Evolutionary conservation across 1,140 invertebrate species (phyloP), one percentile per base, ranked within the genome.

Genomic region (Musca vetustissima): DNA sequence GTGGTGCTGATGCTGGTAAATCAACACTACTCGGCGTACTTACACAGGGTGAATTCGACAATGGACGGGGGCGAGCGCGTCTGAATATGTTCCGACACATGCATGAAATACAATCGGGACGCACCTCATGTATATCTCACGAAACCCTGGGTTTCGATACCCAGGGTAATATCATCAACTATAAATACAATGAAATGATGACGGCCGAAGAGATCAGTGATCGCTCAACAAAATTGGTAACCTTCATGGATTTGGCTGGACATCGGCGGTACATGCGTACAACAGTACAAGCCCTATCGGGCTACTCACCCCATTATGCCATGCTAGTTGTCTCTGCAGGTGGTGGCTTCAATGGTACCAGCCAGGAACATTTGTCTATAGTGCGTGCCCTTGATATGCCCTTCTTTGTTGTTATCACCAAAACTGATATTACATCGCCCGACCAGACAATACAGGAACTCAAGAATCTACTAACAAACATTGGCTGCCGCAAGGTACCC

Each of bases 221-320:
- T 74, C 85, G 90, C 67, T 94, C 93, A 2, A 90, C 92, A 7
- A 97, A 97, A 84, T 84, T 98, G 47, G 92, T 99, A 0, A 97
- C 95, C 1, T 94, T 99, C 75, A 91, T 99, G 76, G 98, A 99
- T 86, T 85, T 99, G 70, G 97, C 97, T 7, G 98, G 97, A 0
- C 96, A 99, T 85, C 90, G 92, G 71, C 98, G 98, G 81, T 99
- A 99, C 82, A 86, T 98, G 73, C 89, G 93, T 74, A 99, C 97
- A 68, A 99, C 98, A 9, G 90, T 98, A 36, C 92, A 97, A 77
- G 97, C 97, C 0, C 83, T 99, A 2, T 95, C 93, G 11, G 95
- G 95, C 0, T 97, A 98, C 85, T 93, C 89, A 15, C 97, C 97
- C 0, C 95, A 99, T 84, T 94, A 96, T 83, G 95, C 94, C 47